phyloP scores from a whole-genome alignment of 2,888 invertebrate species.

The Druceiella hillmani region DNA sequence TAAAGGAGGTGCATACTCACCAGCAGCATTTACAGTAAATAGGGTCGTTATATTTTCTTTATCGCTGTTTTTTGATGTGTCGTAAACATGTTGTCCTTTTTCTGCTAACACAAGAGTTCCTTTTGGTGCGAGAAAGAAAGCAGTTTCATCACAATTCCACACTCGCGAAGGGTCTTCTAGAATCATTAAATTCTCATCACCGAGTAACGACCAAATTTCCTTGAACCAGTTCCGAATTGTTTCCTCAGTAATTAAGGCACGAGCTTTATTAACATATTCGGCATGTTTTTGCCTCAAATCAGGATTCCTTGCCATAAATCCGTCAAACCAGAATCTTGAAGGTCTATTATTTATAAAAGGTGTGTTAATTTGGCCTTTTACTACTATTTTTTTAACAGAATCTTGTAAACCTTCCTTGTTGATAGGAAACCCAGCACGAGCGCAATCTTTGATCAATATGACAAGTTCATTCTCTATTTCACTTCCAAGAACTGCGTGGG shows the following conservation, averaged over 20 bases:
- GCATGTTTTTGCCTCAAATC: slow-evolving; percentile 23
- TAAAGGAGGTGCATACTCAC: slow-evolving; percentile 20
- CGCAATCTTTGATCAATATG: slow-evolving; percentile 21
- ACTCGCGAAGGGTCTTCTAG: slow-evolving; percentile 9
- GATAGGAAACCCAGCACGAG: slow-evolving; percentile 22
- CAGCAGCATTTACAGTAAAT: slow-evolving; percentile 14
- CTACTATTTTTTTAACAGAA: slow-evolving; percentile 23
- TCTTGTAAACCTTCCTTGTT: slow-evolving; percentile 24
- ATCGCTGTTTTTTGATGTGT: slow-evolving; percentile 14
- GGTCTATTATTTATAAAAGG: slow-evolving; percentile 23
- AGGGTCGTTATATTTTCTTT: slow-evolving; percentile 16
- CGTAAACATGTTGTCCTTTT: slow-evolving; percentile 15
- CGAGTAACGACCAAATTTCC: neutral
- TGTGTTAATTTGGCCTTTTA: slow-evolving; percentile 18
- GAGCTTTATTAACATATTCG: slow-evolving; percentile 24
- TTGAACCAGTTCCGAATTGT: slow-evolving; percentile 16
- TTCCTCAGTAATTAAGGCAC: slow-evolving; percentile 22
- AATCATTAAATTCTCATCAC: slow-evolving; percentile 10
- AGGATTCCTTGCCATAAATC: slow-evolving; percentile 21
- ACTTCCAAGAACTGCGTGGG: slow-evolving; percentile 23
- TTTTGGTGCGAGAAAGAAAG: slow-evolving; percentile 20
- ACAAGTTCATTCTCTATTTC: slow-evolving; percentile 22
- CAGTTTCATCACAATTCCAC: slow-evolving; percentile 15
- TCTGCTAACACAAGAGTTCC: slow-evolving; percentile 16
- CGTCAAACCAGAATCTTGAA: slow-evolving; percentile 21